Evolutionary conservation across 2,888 invertebrate genomes (phyloP).

Genomic region (Euzophera pinguis): DNA sequence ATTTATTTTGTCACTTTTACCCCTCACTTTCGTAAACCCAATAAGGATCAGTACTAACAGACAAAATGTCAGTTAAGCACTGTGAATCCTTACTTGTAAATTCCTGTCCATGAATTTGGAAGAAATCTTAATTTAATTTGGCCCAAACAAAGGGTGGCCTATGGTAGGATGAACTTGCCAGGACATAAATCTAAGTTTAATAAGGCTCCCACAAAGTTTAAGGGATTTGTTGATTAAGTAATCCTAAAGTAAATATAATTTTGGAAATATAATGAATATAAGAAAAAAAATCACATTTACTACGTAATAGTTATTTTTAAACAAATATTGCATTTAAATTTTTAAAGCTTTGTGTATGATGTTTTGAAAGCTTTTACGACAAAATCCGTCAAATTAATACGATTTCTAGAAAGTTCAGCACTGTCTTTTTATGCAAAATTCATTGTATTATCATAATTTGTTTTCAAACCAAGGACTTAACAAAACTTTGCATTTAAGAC

Average conservation of each 20-base stretch:
- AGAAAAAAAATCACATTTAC: too few relatives aligned
- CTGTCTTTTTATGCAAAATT: conserved; percentile 3
- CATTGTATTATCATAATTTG: conserved; percentile 10
- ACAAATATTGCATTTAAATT: too few relatives aligned
- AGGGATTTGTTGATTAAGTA: not conserved
- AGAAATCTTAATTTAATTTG: conserved; percentile 63
- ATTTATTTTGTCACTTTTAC: conserved; percentile 47
- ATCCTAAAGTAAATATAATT: too few relatives aligned
- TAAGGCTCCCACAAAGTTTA: conserved; percentile 19
- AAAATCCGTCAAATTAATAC: not conserved
- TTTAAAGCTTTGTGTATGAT: too few relatives aligned
- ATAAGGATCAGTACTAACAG: conserved; percentile 58
- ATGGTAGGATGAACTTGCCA: conserved; percentile 41
- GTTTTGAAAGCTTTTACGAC: not conserved
- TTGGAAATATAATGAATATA: too few relatives aligned
- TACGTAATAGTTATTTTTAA: too few relatives aligned
- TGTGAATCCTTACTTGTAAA: conserved; percentile 36
- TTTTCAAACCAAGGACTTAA: conserved; percentile 6
- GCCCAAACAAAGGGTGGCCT: conserved; percentile 42
- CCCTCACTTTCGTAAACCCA: conserved; percentile 52
- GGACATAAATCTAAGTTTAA: conserved; percentile 22
- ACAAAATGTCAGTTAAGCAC: conserved; percentile 47
- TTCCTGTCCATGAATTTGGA: conserved; percentile 38
- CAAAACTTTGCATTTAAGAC: conserved; percentile 9
- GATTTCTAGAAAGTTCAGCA: not conserved